Base-by-base conservation (phyloP, 2,797 vertebrate genomes). In the Coreius guichenoti region DNA sequence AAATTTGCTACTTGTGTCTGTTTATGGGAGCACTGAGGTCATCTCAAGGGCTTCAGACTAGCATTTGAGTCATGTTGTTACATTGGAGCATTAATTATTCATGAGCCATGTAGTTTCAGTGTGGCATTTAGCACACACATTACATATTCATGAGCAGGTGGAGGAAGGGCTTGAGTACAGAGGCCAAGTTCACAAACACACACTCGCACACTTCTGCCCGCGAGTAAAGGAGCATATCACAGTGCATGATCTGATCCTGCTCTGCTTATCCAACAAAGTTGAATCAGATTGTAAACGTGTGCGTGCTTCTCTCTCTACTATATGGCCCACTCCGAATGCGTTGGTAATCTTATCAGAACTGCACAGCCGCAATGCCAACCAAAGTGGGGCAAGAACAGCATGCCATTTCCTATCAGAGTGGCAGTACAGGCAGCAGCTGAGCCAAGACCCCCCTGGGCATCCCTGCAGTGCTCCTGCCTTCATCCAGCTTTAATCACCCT, bases 401-500 rank as follows among this genome's bases (percentile, higher is more conserved):
- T 8, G 11, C 11, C 56, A n/a, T 63, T 56, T 78, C 54, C 33
- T 51, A 23, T 75, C 14, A 13, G 51, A 78, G 39, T 75, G 79
- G 79, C 78, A 80, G 29, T 51, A 63, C 56, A 56, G 68, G 73
- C 51, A 43, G 74, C 85, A 90, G 83, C 80, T 87, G 77, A 88
- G 82, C 77, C 87, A 61, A 43, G 43, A 61, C 58, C 68, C 45
- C 43, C 76, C 47, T 51, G 87, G 89, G 86, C 77, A 84, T 86
- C 73, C 45, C 80, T 74, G 79, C 82, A 74, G 77, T 79, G 86
- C 65, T 58, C 72, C 74, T 58, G 83, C 73, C 70, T 23, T 79
- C 82, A 85, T 81, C 83, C 67, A 83, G 23, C 36, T 61, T 81
- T 90, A 88, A 90, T 90, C 86, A 88, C 80, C 47, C 79, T 31